These are phyloP conservation scores for Accipiter cooperii DNA, from an alignment of 2,113 vertebrate species.

Conservation along the genomic window DNA sequence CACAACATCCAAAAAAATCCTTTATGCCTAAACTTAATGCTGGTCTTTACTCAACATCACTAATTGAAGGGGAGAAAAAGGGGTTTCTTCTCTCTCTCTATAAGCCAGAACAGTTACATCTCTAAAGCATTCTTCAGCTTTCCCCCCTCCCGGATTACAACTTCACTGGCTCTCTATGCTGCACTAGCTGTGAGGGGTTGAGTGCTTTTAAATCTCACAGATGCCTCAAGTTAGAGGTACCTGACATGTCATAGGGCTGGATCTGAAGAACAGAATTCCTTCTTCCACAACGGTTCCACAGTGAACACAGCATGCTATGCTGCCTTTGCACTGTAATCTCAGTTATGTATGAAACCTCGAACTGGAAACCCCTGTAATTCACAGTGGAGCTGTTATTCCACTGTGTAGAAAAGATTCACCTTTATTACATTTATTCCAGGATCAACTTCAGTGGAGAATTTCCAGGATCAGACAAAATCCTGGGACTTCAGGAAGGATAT, in stretches of 20 bases:
- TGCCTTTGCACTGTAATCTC: neutral
- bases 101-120: neutral
- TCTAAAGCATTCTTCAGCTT: neutral
- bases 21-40: neutral
- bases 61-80: neutral
- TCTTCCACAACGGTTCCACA: neutral
- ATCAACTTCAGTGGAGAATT: neutral
- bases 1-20: neutral
- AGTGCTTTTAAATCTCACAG: neutral
- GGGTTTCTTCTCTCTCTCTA: neutral
- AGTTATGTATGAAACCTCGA: neutral
- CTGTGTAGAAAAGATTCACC: neutral
- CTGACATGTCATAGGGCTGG: neutral
- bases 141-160: neutral
- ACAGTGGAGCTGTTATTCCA: neutral
- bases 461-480: neutral
- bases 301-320: neutral
- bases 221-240: neutral
- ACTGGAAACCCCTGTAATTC: neutral
- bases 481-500: neutral
- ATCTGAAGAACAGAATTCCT: neutral
- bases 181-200: neutral
- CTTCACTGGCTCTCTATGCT: neutral
- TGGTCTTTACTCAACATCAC: neutral
- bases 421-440: neutral